These are phyloP conservation scores for Sicus ferrugineus DNA, from an alignment of 2,888 invertebrate species.

Conservation along the genomic window DNA sequence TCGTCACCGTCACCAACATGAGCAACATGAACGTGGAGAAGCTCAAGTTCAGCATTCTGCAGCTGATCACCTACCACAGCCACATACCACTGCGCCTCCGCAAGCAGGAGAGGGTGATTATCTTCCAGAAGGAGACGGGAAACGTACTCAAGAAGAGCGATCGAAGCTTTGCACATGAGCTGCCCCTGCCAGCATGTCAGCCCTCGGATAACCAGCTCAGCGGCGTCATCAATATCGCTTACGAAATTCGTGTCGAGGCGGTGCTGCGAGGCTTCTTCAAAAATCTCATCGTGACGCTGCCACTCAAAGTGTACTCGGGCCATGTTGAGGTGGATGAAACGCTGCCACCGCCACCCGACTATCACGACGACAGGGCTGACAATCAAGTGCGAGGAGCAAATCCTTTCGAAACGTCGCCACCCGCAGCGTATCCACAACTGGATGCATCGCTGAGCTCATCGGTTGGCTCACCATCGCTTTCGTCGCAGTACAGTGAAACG, in stretches of 20 bases:
- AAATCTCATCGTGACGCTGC: slow-evolving; percentile 58
- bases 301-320: slow-evolving; percentile 57
- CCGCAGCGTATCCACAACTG: slow-evolving; percentile 49
- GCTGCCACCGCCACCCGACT: slow-evolving; percentile 43
- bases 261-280: slow-evolving; percentile 62
- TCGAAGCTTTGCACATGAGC: slow-evolving; percentile 61
- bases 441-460: slow-evolving; percentile 50
- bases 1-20: slow-evolving; percentile 61
- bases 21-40: slow-evolving; percentile 63
- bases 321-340: slow-evolving; percentile 40
- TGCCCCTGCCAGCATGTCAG: slow-evolving; percentile 60
- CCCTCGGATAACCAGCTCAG: slow-evolving; percentile 56
- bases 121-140: slow-evolving; percentile 62
- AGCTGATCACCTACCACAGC: slow-evolving; percentile 58
- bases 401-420: slow-evolving; percentile 53
- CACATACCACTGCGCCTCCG: slow-evolving; percentile 55
- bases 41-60: slow-evolving; percentile 58
- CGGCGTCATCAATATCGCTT: slow-evolving; percentile 57
- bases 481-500: slow-evolving; percentile 58
- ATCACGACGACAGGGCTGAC: slow-evolving; percentile 36
- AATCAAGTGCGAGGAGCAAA: slow-evolving; percentile 44
- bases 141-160: slow-evolving; percentile 62
- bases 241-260: slow-evolving; percentile 62
- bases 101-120: slow-evolving; percentile 56
- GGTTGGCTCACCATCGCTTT: slow-evolving; percentile 59